phyloP scores from a whole-genome alignment of 2,797 vertebrate genomes.

The Champsocephalus gunnari region DNA sequence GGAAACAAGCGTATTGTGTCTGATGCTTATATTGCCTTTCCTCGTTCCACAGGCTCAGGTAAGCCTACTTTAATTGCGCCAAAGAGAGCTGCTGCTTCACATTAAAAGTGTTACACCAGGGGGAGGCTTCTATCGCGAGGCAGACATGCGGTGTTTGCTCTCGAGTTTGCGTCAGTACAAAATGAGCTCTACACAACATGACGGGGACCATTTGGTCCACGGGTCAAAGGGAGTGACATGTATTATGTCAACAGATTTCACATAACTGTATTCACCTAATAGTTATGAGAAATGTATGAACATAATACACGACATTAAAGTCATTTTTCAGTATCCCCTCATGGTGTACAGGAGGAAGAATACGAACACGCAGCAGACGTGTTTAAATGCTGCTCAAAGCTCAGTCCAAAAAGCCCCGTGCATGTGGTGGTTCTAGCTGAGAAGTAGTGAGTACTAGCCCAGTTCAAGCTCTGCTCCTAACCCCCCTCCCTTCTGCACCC shows the following conservation, averaged over 20 bases:
- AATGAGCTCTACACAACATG: not conserved
- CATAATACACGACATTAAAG: no score
- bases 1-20: conserved; percentile 4
- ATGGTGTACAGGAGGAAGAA: not conserved
- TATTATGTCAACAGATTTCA: no score
- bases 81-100: conserved; percentile 11
- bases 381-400: not conserved
- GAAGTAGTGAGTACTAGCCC: not conserved
- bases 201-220: not conserved
- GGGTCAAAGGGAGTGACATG: not conserved
- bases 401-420: not conserved
- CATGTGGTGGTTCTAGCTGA: conserved; percentile 8
- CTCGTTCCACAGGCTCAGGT: conserved; percentile 2
- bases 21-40: conserved; percentile 8
- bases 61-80: conserved; percentile 19
- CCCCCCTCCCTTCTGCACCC: not conserved
- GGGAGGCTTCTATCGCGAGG: conserved; percentile 1
- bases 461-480: conserved; percentile 25
- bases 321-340: not conserved
- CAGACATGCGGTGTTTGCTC: conserved; percentile 2
- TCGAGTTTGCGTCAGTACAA: not conserved
- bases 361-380: not conserved
- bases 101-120: conserved; percentile 9
- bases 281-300: no score
- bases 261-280: no score